Percentiles rank a stretch among this genome's conserved stretches.
Evolutionary conservation across 2,888 invertebrate species (phyloP).

Genomic region (Parthenolecanium corni): DNA sequence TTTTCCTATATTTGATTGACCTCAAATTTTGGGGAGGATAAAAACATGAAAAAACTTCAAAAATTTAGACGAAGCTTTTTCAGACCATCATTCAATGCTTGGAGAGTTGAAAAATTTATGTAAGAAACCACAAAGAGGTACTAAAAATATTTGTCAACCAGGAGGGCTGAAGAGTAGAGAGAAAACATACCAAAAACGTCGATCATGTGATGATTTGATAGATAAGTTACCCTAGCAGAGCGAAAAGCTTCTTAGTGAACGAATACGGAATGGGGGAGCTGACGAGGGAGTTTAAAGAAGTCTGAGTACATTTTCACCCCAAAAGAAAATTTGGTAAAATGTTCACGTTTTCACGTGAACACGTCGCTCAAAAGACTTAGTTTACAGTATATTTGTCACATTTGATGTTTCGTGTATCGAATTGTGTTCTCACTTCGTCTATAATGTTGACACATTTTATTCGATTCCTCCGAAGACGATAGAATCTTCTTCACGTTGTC

Average conservation of each 20-base stretch:
- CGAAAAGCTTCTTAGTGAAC: background rate
- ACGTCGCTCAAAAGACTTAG: constrained; percentile 11
- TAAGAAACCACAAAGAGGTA: too few species aligned
- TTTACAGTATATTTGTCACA: constrained; percentile 26
- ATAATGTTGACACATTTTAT: too few species aligned
- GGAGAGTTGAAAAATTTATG: too few species aligned
- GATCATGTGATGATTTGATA: too few species aligned
- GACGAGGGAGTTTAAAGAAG: background rate
- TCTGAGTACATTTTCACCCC: background rate
- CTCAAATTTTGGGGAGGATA: too few species aligned
- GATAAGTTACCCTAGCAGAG: background rate
- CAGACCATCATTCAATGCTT: too few species aligned
- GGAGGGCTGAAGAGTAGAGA: too few species aligned
- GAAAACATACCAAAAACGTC: too few species aligned
- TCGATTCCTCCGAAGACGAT: constrained; percentile 1
- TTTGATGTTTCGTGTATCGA: constrained; percentile 26
- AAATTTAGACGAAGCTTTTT: too few species aligned
- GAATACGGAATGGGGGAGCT: background rate
- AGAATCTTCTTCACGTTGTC: constrained; percentile 26
- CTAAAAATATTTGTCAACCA: too few species aligned
- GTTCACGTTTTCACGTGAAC: constrained; percentile 18
- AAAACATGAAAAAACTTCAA: too few species aligned
- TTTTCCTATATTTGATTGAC: too few species aligned
- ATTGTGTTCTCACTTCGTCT: constrained; percentile 1
- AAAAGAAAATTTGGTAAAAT: constrained; percentile 1